These are phyloP conservation scores for Chromoteleia sp. DNA, from an alignment of 2,888 invertebrate genomes.

Conservation along the genomic window DNA sequence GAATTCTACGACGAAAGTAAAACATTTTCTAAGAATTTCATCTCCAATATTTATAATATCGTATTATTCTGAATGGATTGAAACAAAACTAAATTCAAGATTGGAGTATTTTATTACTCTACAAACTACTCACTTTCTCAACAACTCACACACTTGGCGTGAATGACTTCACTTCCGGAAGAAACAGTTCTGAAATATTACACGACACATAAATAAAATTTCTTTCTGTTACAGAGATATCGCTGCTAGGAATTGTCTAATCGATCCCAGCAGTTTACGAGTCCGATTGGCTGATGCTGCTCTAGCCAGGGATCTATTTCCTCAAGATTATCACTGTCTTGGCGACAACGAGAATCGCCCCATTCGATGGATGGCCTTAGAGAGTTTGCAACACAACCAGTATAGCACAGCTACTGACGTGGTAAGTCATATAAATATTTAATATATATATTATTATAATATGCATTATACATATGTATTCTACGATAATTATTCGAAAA, in stretches of 20 bases:
- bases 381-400: constrained; percentile 92
- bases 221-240: constrained; percentile 87
- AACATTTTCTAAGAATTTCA: not conserved
- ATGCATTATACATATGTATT: too few species aligned
- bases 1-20: too few species aligned
- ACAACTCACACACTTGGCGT: not conserved
- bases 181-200: constrained; percentile 6
- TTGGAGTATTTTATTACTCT: constrained; percentile 7
- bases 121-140: constrained; percentile 9
- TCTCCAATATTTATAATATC: not conserved
- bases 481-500: too few species aligned
- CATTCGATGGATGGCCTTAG: constrained; percentile 97
- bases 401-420: constrained; percentile 96
- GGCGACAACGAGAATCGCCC: constrained; percentile 97
- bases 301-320: constrained; percentile 95
- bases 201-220: constrained; percentile 15
- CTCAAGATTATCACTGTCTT: constrained; percentile 96
- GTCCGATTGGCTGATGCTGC: constrained; percentile 96
- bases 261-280: constrained; percentile 87
- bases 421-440: constrained; percentile 86
- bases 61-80: constrained; percentile 1
- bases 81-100: constrained; percentile 1
- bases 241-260: constrained; percentile 94
- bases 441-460: too few species aligned
- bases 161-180: constrained; percentile 3